Conservation (phyloP, 2,113 vertebrate species). For the Taurulus bubalis region DNA sequence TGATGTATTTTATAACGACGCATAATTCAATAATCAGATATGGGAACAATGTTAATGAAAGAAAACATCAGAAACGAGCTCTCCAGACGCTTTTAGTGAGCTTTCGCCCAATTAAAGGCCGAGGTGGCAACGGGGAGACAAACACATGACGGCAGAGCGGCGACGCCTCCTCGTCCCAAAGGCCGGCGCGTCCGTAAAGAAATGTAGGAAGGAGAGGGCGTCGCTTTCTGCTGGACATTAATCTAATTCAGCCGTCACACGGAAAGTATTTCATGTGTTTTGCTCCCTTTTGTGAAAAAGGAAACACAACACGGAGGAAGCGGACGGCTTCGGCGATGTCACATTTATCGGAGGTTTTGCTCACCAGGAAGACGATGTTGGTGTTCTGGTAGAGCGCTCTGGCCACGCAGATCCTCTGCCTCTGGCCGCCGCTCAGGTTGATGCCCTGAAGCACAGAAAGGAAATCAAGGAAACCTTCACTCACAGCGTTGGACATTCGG, state of each 20-base stretch:
- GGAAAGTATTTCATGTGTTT: neutral
- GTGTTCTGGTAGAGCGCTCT: constrained; percentile 98
- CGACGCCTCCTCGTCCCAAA: constrained; percentile 44
- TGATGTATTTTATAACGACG: neutral
- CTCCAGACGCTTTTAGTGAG: constrained; percentile 26
- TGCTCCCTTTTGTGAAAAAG: neutral
- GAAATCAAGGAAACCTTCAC: too few relatives aligned
- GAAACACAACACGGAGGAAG: neutral
- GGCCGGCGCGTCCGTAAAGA: constrained; percentile 2
- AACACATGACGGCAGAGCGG: constrained; percentile 54
- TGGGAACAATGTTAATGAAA: constrained; percentile 12
- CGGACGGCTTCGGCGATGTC: too few relatives aligned
- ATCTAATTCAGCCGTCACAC: neutral
- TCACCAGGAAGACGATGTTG: constrained; percentile 97
- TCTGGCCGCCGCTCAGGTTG: constrained; percentile 97
- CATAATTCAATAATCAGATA: constrained; percentile 46
- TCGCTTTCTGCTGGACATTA: neutral
- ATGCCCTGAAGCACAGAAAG: constrained; percentile 87
- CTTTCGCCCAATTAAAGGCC: neutral
- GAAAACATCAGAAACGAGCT: constrained; percentile 41
- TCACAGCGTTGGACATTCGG: too few relatives aligned
- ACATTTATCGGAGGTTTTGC: constrained; percentile 27
- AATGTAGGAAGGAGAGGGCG: constrained; percentile 9
- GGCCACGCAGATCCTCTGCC: constrained; percentile 97
- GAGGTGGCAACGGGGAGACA: constrained; percentile 33